Evolutionary conservation across 2,888 invertebrate genomes (phyloP).

Genomic region (Trichacis sp.): DNA sequence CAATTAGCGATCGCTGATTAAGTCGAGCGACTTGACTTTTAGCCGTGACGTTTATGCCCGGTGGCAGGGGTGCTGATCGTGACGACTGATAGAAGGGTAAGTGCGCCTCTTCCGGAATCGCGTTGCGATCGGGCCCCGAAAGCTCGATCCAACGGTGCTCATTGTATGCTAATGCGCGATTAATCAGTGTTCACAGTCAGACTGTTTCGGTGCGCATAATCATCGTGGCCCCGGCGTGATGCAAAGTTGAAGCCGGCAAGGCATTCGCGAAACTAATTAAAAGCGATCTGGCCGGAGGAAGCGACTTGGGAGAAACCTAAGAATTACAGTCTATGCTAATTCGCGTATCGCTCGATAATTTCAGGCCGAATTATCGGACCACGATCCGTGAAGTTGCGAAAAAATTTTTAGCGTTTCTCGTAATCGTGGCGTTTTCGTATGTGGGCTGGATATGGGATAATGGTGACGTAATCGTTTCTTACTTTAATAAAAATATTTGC

Average conservation of each 20-base stretch:
- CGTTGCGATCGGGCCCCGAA: slow-evolving; percentile 45
- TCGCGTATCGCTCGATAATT: background rate
- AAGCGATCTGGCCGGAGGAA: slow-evolving; percentile 36
- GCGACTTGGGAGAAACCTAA: slow-evolving; percentile 33
- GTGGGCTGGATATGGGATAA: no score
- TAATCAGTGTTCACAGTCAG: slow-evolving; percentile 51
- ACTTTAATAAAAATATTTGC: no score
- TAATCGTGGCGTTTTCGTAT: no score
- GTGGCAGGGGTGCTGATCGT: slow-evolving; percentile 55
- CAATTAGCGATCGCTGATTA: slow-evolving; percentile 70
- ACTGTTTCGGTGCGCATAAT: slow-evolving; percentile 46
- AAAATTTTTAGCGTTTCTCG: no score
- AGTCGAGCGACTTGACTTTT: slow-evolving; percentile 65
- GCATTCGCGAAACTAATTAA: slow-evolving; percentile 53
- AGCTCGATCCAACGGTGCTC: slow-evolving; percentile 48
- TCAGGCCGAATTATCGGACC: background rate
- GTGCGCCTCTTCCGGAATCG: slow-evolving; percentile 50
- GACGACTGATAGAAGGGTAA: slow-evolving; percentile 61
- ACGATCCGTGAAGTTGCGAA: no score
- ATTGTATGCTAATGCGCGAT: slow-evolving; percentile 51
- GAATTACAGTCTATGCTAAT: slow-evolving; percentile 17
- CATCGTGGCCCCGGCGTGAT: slow-evolving; percentile 33
- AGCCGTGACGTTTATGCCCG: slow-evolving; percentile 44
- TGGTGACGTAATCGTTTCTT: no score
- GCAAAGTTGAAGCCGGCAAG: slow-evolving; percentile 35